These are phyloP conservation scores for Sthenelais limicola DNA, from an alignment of 2,888 invertebrate genomes.

Conservation along the genomic window DNA sequence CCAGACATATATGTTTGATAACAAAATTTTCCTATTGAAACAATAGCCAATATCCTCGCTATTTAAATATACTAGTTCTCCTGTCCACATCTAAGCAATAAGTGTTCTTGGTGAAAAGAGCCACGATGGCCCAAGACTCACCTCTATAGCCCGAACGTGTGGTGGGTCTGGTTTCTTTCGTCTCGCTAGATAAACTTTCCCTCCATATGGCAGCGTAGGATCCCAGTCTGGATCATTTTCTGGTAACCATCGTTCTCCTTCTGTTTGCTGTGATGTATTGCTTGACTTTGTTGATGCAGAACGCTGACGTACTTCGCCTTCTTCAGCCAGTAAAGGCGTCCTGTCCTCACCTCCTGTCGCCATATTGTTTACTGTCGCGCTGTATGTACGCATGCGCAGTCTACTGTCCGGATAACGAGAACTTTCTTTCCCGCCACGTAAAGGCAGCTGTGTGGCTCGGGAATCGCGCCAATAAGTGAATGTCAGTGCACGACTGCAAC, in stretches of 20 bases:
- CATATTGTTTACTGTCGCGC: constrained; percentile 42
- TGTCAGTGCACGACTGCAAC: too few relatives aligned
- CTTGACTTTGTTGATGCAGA: neutral
- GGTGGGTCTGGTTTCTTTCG: constrained; percentile 71
- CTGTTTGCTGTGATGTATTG: neutral
- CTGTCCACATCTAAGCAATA: too few relatives aligned
- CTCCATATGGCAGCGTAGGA: constrained; percentile 71
- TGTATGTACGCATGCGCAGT: too few relatives aligned
- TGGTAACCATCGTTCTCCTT: constrained; percentile 53
- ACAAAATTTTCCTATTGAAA: neutral
- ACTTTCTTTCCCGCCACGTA: too few relatives aligned
- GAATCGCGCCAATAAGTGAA: too few relatives aligned
- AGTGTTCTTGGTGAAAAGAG: too few relatives aligned
- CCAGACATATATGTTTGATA: neutral
- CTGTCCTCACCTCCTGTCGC: constrained; percentile 21
- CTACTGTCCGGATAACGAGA: too few relatives aligned
- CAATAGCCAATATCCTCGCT: neutral
- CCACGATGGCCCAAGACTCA: constrained; percentile 42
- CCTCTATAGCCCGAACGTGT: constrained; percentile 63
- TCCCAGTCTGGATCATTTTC: constrained; percentile 61
- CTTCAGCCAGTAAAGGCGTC: constrained; percentile 45
- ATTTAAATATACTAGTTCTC: neutral
- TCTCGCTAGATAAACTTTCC: constrained; percentile 72
- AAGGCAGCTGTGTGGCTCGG: too few relatives aligned
- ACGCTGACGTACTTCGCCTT: constrained; percentile 39